Percentiles rank a stretch among this genome's conserved stretches.
Evolutionary conservation across 2,888 invertebrate genomes (phyloP).

Genomic region (Melolontha melolontha): DNA sequence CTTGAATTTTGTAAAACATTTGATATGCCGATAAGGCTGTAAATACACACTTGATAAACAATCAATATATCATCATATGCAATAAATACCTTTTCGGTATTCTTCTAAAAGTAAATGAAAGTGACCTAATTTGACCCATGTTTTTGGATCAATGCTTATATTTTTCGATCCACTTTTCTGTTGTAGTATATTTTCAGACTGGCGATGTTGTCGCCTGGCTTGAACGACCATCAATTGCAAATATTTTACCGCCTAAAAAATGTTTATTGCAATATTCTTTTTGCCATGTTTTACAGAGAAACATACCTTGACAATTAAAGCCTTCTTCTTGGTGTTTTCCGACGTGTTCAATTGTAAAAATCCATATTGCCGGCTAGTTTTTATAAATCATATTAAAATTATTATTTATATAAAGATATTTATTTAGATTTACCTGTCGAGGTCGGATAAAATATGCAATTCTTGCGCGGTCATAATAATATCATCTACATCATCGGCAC

Average conservation of each 20-base stretch:
- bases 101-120: slow-evolving; percentile 93
- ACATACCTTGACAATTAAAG: slow-evolving; percentile 80
- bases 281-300: slow-evolving; percentile 1
- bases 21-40: slow-evolving; percentile 98
- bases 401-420: no score
- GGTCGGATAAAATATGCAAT: slow-evolving; percentile 85
- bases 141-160: slow-evolving; percentile 87
- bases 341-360: slow-evolving; percentile 84
- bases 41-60: slow-evolving; percentile 60
- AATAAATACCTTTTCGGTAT: slow-evolving; percentile 85
- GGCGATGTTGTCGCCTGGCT: slow-evolving; percentile 74
- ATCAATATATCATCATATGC: slow-evolving; percentile 5
- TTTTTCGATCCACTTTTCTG: slow-evolving; percentile 66
- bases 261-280: slow-evolving; percentile 21
- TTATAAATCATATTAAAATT: slow-evolving; percentile 1
- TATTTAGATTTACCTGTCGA: slow-evolving; percentile 77
- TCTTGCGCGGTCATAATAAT: slow-evolving; percentile 78
- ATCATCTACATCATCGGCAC: slow-evolving; percentile 60
- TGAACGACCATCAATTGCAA: slow-evolving; percentile 87
- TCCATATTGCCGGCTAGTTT: slow-evolving; percentile 88
- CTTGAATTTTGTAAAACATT: slow-evolving; percentile 84
- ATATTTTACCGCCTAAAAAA: slow-evolving; percentile 80
- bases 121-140: slow-evolving; percentile 95
- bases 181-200: slow-evolving; percentile 46
- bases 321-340: slow-evolving; percentile 85